These are phyloP conservation scores for Plebejus melissa DNA, from an alignment of 2,888 invertebrate genomes.

Conservation along the genomic window DNA sequence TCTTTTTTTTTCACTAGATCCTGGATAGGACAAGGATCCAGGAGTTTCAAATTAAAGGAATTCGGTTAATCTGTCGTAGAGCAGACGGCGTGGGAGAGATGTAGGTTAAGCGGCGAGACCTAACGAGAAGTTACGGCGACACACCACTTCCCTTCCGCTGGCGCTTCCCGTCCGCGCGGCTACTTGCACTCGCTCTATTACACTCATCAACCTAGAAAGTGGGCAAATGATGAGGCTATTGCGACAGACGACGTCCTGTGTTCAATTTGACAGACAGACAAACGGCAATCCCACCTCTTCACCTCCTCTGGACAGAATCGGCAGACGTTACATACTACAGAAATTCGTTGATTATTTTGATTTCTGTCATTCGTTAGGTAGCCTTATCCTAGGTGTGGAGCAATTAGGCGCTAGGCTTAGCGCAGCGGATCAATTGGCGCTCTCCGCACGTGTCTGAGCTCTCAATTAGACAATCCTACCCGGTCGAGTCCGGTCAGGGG, in stretches of 20 bases:
- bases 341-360: not conserved
- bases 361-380: not conserved
- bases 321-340: not conserved
- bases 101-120: conserved; percentile 1
- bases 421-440: not conserved
- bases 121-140: conserved; percentile 6
- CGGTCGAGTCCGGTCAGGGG: conserved; percentile 32
- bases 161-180: not conserved
- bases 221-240: not conserved
- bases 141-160: not conserved
- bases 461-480: conserved; percentile 46
- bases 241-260: not conserved
- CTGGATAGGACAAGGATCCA: not conserved
- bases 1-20: too few species aligned
- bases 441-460: conserved; percentile 40
- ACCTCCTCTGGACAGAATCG: not conserved
- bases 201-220: not conserved
- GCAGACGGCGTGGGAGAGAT: not conserved
- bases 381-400: not conserved
- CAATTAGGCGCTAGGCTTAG: not conserved
- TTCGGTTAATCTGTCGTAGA: not conserved
- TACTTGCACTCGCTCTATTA: not conserved
- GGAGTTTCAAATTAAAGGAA: not conserved
- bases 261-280: not conserved
- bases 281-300: not conserved